phyloP scores from a whole-genome alignment of 2,888 invertebrate species.

The Gymnocheta viridis region DNA sequence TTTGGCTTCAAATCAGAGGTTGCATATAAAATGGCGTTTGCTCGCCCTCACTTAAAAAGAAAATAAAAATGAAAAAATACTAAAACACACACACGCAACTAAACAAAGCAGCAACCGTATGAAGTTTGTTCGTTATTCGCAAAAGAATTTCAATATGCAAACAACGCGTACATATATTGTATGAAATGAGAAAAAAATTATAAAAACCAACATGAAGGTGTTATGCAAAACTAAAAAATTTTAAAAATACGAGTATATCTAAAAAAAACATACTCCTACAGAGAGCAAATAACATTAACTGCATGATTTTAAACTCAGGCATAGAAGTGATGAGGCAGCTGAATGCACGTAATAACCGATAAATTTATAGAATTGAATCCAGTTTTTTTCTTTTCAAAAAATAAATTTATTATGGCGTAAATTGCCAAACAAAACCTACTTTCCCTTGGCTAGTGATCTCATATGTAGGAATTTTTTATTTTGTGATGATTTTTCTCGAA shows the following conservation, averaged over 20 bases:
- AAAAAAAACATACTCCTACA: background rate
- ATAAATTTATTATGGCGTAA: too few species aligned
- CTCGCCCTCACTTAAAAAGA: background rate
- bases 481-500: too few species aligned
- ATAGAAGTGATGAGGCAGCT: too few species aligned
- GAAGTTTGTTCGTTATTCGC: constrained; percentile 2
- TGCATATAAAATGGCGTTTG: background rate
- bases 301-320: background rate
- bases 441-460: too few species aligned
- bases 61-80: background rate
- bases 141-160: constrained; percentile 53
- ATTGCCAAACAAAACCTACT: too few species aligned
- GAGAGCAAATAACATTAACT: background rate
- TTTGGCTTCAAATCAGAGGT: background rate
- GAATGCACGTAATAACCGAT: too few species aligned
- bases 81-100: background rate
- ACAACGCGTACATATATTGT: constrained; percentile 5
- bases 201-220: background rate
- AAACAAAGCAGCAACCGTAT: constrained; percentile 17
- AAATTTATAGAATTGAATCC: too few species aligned
- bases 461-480: too few species aligned
- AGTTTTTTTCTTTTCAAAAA: too few species aligned
- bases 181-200: background rate
- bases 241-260: background rate
- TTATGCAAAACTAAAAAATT: background rate